Percentiles rank a stretch among this genome's conserved stretches.
Evolutionary conservation across 2,888 invertebrate species (phyloP).

Genomic region (Nomada lathburiana): DNA sequence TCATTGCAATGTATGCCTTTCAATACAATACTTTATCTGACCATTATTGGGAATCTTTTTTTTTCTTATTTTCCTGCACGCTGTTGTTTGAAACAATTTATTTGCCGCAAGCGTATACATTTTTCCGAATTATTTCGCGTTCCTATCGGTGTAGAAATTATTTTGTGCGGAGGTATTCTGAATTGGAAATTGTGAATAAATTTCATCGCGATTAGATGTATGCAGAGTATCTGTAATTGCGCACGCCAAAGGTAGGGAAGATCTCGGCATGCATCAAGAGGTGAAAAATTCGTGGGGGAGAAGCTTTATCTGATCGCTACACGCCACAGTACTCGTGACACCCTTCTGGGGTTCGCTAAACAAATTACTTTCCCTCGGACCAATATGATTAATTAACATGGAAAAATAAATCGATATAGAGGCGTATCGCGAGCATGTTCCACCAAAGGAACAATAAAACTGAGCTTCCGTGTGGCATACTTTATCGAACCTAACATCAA

Average conservation of each 20-base stretch:
- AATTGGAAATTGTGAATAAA: not conserved
- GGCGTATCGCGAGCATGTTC: not conserved
- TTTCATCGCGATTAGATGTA: conserved; percentile 4
- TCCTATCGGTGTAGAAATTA: not conserved
- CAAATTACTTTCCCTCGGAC: conserved; percentile 48
- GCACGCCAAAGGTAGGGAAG: conserved; percentile 16
- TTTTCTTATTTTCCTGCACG: not conserved
- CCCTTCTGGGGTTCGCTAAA: conserved; percentile 36
- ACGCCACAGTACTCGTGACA: conserved; percentile 32
- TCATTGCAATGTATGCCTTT: not conserved
- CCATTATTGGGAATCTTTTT: not conserved
- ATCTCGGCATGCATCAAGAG: conserved; percentile 9
- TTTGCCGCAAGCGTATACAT: too few relatives aligned
- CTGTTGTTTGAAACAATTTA: too few relatives aligned
- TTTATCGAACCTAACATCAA: not conserved
- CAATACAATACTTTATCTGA: not conserved
- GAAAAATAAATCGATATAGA: conserved; percentile 36
- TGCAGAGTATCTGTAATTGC: conserved; percentile 14
- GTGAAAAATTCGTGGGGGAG: conserved; percentile 35
- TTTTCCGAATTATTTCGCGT: too few relatives aligned
- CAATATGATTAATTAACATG: conserved; percentile 55
- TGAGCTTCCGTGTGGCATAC: not conserved
- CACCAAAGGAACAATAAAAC: not conserved
- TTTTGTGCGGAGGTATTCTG: not conserved
- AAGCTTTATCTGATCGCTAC: conserved; percentile 55